These are phyloP conservation scores for Patella ulyssiponensis DNA, from an alignment of 2,888 invertebrate genomes.

Conservation along the genomic window DNA sequence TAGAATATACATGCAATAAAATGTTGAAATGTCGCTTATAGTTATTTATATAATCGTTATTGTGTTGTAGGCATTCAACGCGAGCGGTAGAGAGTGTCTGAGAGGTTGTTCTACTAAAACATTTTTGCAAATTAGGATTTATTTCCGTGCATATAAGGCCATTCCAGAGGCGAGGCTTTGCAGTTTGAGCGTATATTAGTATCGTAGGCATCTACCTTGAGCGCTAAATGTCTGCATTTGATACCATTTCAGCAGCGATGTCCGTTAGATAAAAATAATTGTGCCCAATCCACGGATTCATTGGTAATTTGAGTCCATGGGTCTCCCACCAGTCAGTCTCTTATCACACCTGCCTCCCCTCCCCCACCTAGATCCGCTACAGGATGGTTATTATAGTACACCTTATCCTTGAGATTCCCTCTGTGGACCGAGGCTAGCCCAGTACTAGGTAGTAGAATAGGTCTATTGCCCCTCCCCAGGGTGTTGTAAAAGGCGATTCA, in stretches of 20 bases:
- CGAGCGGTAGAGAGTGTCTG: not conserved
- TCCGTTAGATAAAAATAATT: too few species aligned
- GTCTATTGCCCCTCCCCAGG: too few species aligned
- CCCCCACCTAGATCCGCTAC: not conserved
- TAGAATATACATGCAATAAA: not conserved
- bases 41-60: not conserved
- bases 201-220: too few species aligned
- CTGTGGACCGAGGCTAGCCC: not conserved
- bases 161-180: too few species aligned
- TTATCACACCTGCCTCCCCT: not conserved
- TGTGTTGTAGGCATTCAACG: conserved; percentile 1
- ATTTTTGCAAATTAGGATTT: not conserved
- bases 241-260: too few species aligned
- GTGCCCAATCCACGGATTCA: too few species aligned
- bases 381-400: not conserved
- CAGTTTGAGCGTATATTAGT: too few species aligned
- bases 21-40: not conserved
- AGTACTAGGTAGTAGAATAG: too few species aligned
- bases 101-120: not conserved
- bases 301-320: not conserved
- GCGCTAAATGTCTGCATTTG: too few species aligned
- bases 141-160: too few species aligned
- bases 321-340: not conserved
- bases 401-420: not conserved
- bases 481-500: too few species aligned